Base-by-base conservation (phyloP, 2,113 vertebrate genomes). In the Percopsis transmontana region DNA sequence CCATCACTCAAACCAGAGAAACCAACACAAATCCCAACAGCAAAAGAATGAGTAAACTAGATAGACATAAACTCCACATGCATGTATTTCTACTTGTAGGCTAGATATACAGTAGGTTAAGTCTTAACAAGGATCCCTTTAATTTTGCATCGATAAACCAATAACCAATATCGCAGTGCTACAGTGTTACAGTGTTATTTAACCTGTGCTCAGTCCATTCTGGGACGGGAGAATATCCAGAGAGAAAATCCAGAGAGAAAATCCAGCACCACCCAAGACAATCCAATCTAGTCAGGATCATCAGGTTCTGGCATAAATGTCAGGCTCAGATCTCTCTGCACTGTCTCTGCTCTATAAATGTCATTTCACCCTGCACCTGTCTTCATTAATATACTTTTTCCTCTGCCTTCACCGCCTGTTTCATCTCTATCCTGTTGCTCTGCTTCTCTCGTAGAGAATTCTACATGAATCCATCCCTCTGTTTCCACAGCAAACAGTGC, bases 311-410 rank as follows among this genome's bases (percentile, higher is more conserved):
- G 76, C 66, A 76, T 78, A 90, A 90, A 90, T 88, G 88, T 90
- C 87, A 90, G 76, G 77, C 77, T 86, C 76, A 47, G 60, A 68
- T 84, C 76, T 83, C 79, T 76, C 80, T 88, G 27, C 76, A 79
- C 78, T 88, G 81, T 83, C 83, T 81, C 83, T 82, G 80, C 81
- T 83, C 75, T 62, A 83, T 85, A 89, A 89, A 90, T 90, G 85
- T 89, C 86, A 92, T 86, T 90, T 90, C 85, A 90, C 90, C 85
- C 85, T 82, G 82, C 87, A 86, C 87, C 85, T 85, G 78, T 90
- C 87, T 89, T 88, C 85, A 89, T 90, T 86, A 87, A 81, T 50
- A 86, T 70, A 68, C 20, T 74, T 80, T 77, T 72, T 61, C 33
- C 55, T 56, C 67, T 60, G 47, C 63, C 69, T 86, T 72, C 79